Base-by-base conservation (phyloP, 2,797 vertebrate species). In the Decapterus maruadsi region DNA sequence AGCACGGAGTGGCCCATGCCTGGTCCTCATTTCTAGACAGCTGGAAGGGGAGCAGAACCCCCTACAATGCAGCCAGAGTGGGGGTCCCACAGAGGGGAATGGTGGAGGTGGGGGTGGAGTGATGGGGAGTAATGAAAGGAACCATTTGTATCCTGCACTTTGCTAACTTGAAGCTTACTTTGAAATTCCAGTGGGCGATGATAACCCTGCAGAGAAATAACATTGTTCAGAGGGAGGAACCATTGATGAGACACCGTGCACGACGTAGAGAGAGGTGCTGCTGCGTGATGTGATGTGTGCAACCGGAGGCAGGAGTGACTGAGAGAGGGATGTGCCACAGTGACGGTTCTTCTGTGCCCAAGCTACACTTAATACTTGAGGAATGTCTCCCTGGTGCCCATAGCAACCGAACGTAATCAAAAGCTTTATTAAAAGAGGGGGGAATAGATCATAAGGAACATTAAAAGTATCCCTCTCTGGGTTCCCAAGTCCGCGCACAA, bases 21-120 rank as follows among this genome's bases (percentile, higher is more conserved):
- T 98, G 97, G 96, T 96, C 96, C 96, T 98, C 96, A 96, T 99
- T 99, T 98, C 97, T 96, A 93, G 96, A 97, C 96, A 97, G 97
- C 97, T 99, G 97, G 96, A 96, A 95, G 94, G 95, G 94, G 94
- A 94, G 94, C 94, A 90, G 93, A 95, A 92, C 95, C 94, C 93
- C 93, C 94, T 87, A 76, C 87, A 94, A 95, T 93, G 93, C 90
- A 93, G 85, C 78, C 81, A 89, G 87, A 88, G 90, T 79, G 90
- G 92, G 92, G 93, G 92, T 92, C 90, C 84, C 89, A 82, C 65
- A 74, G 79, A 84, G 90, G 87, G 83, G 74, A 87, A 81, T 82
- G 80, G 84, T 77, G 77, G 77, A 74, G 59, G 81, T 74, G 83
- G 75, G 76, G 82, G 73, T 29, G 75, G 55, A 62, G 61, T 69